Percentiles rank a stretch among this genome's conserved stretches.
phyloP scores from a whole-genome alignment of 2,113 vertebrate species.

The Oncorhynchus nerka region DNA sequence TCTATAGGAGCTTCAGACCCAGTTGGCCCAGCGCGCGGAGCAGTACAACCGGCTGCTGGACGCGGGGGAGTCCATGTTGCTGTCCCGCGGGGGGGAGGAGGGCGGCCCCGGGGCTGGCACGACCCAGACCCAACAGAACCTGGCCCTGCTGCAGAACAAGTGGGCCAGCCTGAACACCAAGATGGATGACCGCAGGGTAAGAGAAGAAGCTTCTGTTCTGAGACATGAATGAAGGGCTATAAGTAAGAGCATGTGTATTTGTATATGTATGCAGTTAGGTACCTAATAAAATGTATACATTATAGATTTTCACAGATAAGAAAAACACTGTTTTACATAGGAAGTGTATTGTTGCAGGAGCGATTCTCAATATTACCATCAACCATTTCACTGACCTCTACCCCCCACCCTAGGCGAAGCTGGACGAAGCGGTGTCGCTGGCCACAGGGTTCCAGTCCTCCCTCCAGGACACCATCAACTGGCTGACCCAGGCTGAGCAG shows the following conservation, averaged over 20 bases:
- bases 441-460: conserved; percentile 96
- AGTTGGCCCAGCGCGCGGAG: conserved; percentile 82
- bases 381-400: not conserved
- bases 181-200: conserved; percentile 95
- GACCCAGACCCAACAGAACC: conserved; percentile 91
- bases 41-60: conserved; percentile 87
- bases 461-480: conserved; percentile 98
- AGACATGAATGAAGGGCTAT: no score
- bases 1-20: conserved; percentile 87
- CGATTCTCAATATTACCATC: not conserved
- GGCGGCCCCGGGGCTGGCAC: conserved; percentile 77
- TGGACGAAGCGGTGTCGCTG: conserved; percentile 89
- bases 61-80: conserved; percentile 89
- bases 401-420: conserved; percentile 77
- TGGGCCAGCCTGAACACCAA: conserved; percentile 91
- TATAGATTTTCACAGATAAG: no score
- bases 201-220: not conserved
- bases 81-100: conserved; percentile 84
- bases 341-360: not conserved
- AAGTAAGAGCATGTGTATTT: no score
- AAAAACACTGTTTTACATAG: no score
- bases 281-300: no score
- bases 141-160: conserved; percentile 92
- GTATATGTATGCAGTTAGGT: no score
- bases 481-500: conserved; percentile 95